A percentile compares a stretch with the other conserved stretches of the same genome.
phyloP scores from a whole-genome alignment of 2,888 invertebrate genomes.

The Stomorhina lunata region DNA sequence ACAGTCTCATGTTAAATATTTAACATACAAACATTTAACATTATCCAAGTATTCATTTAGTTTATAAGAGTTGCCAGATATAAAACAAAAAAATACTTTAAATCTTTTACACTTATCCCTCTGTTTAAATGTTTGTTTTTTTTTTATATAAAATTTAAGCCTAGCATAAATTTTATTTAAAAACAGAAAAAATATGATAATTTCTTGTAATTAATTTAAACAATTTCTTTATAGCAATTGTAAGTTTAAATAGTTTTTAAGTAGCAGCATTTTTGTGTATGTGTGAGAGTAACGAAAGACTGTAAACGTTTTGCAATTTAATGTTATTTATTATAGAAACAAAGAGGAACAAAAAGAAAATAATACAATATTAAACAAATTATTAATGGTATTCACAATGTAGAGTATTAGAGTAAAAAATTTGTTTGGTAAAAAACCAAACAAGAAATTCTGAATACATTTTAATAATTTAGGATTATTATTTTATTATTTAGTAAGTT shows the following conservation, averaged over 20 bases:
- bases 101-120: neutral
- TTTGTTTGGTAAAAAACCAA: neutral
- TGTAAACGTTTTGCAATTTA: slow-evolving; percentile 73
- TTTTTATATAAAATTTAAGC: slow-evolving; percentile 37
- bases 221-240: neutral
- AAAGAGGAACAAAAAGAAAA: neutral
- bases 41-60: slow-evolving; percentile 20
- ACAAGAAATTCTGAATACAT: too few relatives aligned
- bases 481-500: too few relatives aligned
- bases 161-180: slow-evolving; percentile 63
- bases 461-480: too few relatives aligned
- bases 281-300: slow-evolving; percentile 74
- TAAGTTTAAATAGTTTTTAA: slow-evolving; percentile 68
- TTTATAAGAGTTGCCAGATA: slow-evolving; percentile 48
- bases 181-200: slow-evolving; percentile 23
- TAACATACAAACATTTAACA: neutral
- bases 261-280: slow-evolving; percentile 73
- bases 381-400: too few relatives aligned
- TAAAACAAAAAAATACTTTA: neutral
- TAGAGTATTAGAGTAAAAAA: too few relatives aligned
- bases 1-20: neutral
- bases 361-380: neutral
- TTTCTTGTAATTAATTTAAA: slow-evolving; percentile 47
- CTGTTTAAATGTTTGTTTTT: slow-evolving; percentile 12
- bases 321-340: slow-evolving; percentile 61